A percentile compares a stretch with the other conserved stretches of the same genome.
phyloP scores from a whole-genome alignment of 2,888 invertebrate species.

The Philopedon plagiatum region DNA sequence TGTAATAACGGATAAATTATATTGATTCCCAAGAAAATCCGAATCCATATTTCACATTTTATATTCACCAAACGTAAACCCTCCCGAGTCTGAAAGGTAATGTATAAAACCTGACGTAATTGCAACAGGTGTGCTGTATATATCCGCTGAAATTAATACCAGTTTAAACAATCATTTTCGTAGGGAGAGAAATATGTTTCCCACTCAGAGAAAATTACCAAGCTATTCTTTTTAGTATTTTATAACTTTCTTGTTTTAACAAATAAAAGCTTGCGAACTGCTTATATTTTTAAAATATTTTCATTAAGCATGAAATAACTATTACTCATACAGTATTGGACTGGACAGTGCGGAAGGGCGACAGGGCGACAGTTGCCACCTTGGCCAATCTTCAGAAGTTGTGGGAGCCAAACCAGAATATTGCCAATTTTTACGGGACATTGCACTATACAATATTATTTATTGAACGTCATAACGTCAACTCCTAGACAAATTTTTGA shows the following conservation, averaged over 20 bases:
- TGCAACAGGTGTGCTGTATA: constrained; percentile 26
- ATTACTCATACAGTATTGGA: too few relatives aligned
- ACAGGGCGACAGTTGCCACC: too few relatives aligned
- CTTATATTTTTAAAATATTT: too few relatives aligned
- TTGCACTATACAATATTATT: too few relatives aligned
- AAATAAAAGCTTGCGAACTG: neutral
- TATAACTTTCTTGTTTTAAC: neutral
- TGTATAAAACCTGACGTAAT: constrained; percentile 12
- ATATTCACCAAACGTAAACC: constrained; percentile 13
- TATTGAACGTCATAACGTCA: too few relatives aligned
- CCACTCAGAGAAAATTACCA: constrained; percentile 9
- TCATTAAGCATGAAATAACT: too few relatives aligned
- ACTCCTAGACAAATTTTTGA: too few relatives aligned
- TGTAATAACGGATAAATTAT: neutral
- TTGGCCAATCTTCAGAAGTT: too few relatives aligned
- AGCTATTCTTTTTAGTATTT: constrained; percentile 11
- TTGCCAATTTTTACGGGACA: too few relatives aligned
- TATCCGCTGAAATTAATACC: constrained; percentile 17
- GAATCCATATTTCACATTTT: neutral
- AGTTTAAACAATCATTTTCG: constrained; percentile 7
- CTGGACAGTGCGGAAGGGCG: too few relatives aligned
- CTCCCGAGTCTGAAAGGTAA: neutral
- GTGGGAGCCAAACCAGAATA: too few relatives aligned
- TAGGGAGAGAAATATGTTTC: constrained; percentile 13
- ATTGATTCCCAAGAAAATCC: neutral